Base-by-base conservation (phyloP, 92 coral and sea anemone species). In the Siderastrea siderea region DNA sequence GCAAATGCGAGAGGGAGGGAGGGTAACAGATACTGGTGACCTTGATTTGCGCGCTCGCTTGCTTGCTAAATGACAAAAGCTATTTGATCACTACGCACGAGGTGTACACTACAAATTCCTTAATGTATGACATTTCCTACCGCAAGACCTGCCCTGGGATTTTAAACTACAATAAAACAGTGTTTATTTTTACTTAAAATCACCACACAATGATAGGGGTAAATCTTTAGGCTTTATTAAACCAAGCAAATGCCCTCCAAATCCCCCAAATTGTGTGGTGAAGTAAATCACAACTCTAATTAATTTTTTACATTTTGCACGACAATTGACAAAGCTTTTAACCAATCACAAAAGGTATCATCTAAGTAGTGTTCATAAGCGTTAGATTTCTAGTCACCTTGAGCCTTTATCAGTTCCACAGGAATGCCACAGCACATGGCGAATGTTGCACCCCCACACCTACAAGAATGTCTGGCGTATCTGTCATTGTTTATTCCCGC, bases 401-500 rank as follows among this genome's bases (percentile, higher is more conserved):
- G 74, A n/a, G 47, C 49, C 66, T 80, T 80, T 5, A 80, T 80
- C 12, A 54, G 66, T 14, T 80, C 71, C 3, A 13, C 57, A 3
- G 85, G 85, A 6, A 80, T 58, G 38, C 85, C 85, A 64, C 74
- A 80, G 12, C 45, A 12, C 73, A 70, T 17, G n/a, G n/a, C n/a
- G n/a, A 83, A 84, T 5, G 64, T 61, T 3, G 89, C 89, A 44
- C 74, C 89, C 44, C 64, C 89, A 54, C 79, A 16, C 51, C 88
- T 55, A 46, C 73, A 84, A 2, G 88, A 84, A 66, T 84, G 88
- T 7, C 88, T 82, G 6, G 88, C 55, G 47, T 72, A 84, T 16
- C 45, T 9, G 3, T 58, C 63, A 26, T 2, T 38, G 10, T 75
- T 59, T 11, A 85, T 13, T 3, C 89, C 89, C 48, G 59, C 50